Conservation (phyloP, 2,888 invertebrate genomes). For the Tipula lateralis region DNA sequence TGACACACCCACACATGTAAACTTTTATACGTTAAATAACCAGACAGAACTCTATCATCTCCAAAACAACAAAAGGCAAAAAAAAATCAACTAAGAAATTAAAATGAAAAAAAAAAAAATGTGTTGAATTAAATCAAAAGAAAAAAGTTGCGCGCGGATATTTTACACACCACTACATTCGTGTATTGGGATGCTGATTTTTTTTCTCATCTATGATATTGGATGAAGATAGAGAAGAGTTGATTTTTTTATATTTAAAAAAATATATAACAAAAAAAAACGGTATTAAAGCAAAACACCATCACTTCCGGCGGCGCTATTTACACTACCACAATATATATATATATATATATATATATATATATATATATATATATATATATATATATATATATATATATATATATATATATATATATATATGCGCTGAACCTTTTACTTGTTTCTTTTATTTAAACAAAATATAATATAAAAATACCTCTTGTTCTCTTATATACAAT, state of each 20-base stretch:
- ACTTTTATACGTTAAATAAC: slow-evolving; percentile 26
- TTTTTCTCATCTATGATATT: neutral
- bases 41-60: slow-evolving; percentile 28
- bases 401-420: slow-evolving; percentile 35
- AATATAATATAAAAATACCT: neutral
- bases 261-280: slow-evolving; percentile 33
- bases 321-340: slow-evolving; percentile 42
- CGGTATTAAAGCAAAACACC: slow-evolving; percentile 40
- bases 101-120: slow-evolving; percentile 20
- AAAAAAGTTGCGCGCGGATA: slow-evolving; percentile 30
- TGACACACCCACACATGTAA: slow-evolving; percentile 30
- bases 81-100: slow-evolving; percentile 26
- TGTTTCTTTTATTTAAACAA: slow-evolving; percentile 26
- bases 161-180: slow-evolving; percentile 27
- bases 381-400: slow-evolving; percentile 36
- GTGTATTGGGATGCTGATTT: slow-evolving; percentile 25
- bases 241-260: slow-evolving; percentile 28
- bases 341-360: neutral
- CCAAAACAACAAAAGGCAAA: slow-evolving; percentile 20
- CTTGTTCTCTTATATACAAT: slow-evolving; percentile 3
- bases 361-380: slow-evolving; percentile 28
- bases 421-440: slow-evolving; percentile 32
- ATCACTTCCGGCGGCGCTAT: slow-evolving; percentile 51
- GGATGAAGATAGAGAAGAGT: slow-evolving; percentile 25
- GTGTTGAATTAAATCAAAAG: slow-evolving; percentile 28